phyloP scores from a whole-genome alignment of 2,797 vertebrate genomes.

The Chloroceryle amazona region DNA sequence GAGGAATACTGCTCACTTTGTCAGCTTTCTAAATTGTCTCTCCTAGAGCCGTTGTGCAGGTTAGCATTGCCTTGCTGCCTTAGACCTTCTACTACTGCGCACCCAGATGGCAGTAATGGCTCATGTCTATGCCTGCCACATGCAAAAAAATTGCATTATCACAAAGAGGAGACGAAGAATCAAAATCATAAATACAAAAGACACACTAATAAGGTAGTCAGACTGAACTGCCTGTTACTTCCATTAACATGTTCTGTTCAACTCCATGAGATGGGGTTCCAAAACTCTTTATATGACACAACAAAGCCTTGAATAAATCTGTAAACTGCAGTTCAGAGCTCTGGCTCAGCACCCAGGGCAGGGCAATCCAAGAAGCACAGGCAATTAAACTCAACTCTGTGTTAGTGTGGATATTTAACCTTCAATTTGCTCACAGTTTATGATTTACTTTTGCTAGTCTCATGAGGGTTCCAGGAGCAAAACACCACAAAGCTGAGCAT shows the following conservation, averaged over 20 bases:
- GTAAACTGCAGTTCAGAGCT: background rate
- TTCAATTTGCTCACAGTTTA: background rate
- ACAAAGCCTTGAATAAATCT: background rate
- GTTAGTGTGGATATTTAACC: background rate
- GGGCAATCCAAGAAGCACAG: background rate
- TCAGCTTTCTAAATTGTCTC: background rate
- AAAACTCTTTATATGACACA: background rate
- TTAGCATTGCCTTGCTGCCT: background rate
- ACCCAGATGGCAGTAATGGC: background rate
- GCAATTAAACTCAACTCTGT: background rate
- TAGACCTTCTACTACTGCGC: background rate
- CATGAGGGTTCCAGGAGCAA: background rate
- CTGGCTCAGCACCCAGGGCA: background rate
- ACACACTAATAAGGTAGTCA: background rate
- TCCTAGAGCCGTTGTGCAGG: background rate
- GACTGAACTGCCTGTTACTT: background rate
- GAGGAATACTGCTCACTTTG: background rate
- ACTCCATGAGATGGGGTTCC: background rate
- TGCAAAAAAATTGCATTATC: background rate
- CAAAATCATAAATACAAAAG: background rate
- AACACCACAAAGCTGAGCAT: background rate
- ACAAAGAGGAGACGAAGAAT: background rate
- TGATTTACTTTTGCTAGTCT: background rate
- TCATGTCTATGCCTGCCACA: background rate
- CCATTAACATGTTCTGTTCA: background rate